Base-by-base conservation (phyloP, 2,888 invertebrate species). In the Aleiodes leptofemur region DNA sequence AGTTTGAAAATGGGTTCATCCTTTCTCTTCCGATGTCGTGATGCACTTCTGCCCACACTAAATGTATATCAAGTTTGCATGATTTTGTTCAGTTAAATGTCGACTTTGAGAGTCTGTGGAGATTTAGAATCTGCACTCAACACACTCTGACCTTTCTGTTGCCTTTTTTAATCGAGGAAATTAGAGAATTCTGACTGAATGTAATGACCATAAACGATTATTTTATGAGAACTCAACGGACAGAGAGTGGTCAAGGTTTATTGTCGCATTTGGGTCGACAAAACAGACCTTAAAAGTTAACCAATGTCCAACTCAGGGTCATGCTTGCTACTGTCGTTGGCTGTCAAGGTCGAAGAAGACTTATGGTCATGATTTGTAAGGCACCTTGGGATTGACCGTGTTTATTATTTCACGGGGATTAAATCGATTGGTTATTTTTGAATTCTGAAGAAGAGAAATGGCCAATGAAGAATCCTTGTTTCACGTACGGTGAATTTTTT, bases 221-320 rank as follows among this genome's bases (percentile, higher is more conserved):
- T 61, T 72, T 61, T 50, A 57, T 69, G 51, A 68, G 59, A 51
- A 23, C 14, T 16, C 13, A 13, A 43, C 68, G 31, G 72, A 69
- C 31, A 14, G 59, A 86, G 84, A 80, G 83, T 85, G 86, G 85
- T 85, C 87, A 87, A 86, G 87, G 87, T 82, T 79, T 56, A 51
- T 53, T n/a, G 43, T 43, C 43, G 76, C 80, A 84, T 84, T 79
- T 78, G 81, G 82, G 85, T 82, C 83, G 72, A 77, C 59, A 59
- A 77, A 70, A 72, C 79, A 64, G 73, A 79, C 85, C 82, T 85
- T 84, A 84, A 85, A 83, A 82, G 83, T 43, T 82, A 43, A 23
- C 23, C 53, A 55, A 55, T 57, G 57, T 59, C 73, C 76, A 53
- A 43, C 14, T 73, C 81, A 82, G 81, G 83, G 84, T 77, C 81